Conservation (phyloP, 1,140 invertebrate genomes). For the Magallana angulata region DNA sequence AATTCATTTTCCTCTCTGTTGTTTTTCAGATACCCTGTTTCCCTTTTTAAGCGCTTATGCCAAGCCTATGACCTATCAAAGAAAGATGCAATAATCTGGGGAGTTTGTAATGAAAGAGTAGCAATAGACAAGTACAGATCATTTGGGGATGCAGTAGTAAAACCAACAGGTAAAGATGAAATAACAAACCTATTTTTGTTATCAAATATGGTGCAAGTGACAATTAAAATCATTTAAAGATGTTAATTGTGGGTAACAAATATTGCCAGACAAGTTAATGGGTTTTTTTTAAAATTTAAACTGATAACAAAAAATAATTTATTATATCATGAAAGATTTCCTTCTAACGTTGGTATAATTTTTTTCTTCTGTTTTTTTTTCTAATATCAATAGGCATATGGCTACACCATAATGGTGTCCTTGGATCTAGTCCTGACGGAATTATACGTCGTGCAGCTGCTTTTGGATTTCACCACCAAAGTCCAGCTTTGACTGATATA, state of each 20-base stretch:
- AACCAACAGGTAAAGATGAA: slow-evolving; percentile 11
- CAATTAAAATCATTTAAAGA: no score
- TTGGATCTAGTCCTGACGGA: neutral
- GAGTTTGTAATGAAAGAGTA: neutral
- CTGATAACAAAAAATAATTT: no score
- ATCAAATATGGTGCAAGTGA: neutral
- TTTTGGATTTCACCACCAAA: neutral
- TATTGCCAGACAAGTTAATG: no score
- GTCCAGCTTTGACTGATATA: neutral
- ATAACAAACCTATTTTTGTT: neutral
- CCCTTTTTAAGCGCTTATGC: neutral
- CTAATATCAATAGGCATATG: neutral
- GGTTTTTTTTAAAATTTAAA: no score
- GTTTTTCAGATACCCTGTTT: neutral
- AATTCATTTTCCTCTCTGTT: neutral
- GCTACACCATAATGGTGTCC: neutral
- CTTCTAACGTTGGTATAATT: no score
- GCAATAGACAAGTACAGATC: slow-evolving; percentile 11
- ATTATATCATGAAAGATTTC: neutral
- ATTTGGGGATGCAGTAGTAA: slow-evolving; percentile 38
- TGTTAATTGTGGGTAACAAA: no score
- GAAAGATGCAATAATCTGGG: slow-evolving; percentile 28
- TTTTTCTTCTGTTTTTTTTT: neutral
- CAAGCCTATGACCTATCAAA: neutral
- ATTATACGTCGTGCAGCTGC: neutral